Base-by-base conservation (phyloP, 2,797 vertebrate genomes). In the Cynodonichthys magdalenae region DNA sequence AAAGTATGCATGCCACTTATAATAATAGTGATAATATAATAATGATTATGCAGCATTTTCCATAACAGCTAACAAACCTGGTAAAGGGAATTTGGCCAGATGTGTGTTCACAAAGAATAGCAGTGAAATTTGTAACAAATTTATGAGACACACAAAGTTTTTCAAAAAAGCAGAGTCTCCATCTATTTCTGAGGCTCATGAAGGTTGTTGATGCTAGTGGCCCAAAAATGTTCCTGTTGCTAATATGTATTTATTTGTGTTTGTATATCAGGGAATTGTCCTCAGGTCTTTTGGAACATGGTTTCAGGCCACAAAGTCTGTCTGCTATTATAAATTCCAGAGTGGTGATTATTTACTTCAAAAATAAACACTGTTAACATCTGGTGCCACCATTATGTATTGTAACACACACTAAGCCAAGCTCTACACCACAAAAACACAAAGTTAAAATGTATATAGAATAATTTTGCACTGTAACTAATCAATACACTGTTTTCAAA, bases 281-380 rank as follows among this genome's bases (percentile, higher is more conserved):
- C 75, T 82, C 79, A 50, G 74, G 82, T 91, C 90, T 90, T 82
- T 66, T 7, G 70, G 72, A 87, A 84, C 81, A 67, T 10, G 34
- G 74, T 78, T 91, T 88, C 90, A 89, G 86, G 87, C 83, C 82
- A 69, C 76, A 73, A 77, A 71, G 87, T 69, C 87, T 86, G 90
- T 89, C 83, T 89, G 79, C 79, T 87, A 86, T 89, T 88, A 79
- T 84, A 82, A 66, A 80, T 89, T 86, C 82, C 85, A 85, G 77
- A 82, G 74, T 80, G 75, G 84, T 91, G 90, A 93, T 92, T 90
- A 90, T 86, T 81, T 85, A 71, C 86, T 84, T 86, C 74, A 80
- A 91, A 92, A 92, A 93, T 90, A 90, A 93, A 92, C 89, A 92
- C 81, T 77, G 83, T 91, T 88, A 87, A 86, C 90, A 92, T 92